Percentiles rank a stretch among this genome's conserved stretches.
Evolutionary conservation across 1,140 invertebrate species (phyloP).

Genomic region (Panagrolaimus sp.): DNA sequence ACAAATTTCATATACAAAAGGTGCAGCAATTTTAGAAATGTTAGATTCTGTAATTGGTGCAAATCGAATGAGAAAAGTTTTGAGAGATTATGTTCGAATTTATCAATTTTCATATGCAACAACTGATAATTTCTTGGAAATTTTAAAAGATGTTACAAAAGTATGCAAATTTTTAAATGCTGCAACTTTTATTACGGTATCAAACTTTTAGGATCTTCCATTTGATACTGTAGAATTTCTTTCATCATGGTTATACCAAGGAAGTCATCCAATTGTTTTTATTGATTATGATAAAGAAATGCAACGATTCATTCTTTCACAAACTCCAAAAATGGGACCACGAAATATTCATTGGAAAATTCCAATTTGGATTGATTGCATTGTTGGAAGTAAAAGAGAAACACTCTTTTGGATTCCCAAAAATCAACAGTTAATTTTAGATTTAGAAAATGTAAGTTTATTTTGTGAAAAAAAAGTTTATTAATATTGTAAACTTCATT

Average conservation of each 20-base stretch:
- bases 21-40: constrained; percentile 38
- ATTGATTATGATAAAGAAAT: constrained; percentile 30
- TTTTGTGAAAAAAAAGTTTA: no score
- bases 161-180: not conserved
- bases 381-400: constrained; percentile 23
- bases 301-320: constrained; percentile 29
- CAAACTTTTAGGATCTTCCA: not conserved
- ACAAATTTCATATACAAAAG: constrained; percentile 34
- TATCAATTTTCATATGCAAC: constrained; percentile 31
- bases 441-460: constrained; percentile 21
- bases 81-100: constrained; percentile 30
- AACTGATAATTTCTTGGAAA: constrained; percentile 33
- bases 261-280: constrained; percentile 39
- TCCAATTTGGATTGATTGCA: constrained; percentile 41
- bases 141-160: constrained; percentile 28
- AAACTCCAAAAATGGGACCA: constrained; percentile 35
- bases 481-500: no score
- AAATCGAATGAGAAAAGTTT: constrained; percentile 28
- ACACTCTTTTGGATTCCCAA: constrained; percentile 34
- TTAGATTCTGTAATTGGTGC: constrained; percentile 36
- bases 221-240: constrained; percentile 5
- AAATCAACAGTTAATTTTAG: constrained; percentile 27
- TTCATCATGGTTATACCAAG: constrained; percentile 30
- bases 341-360: constrained; percentile 28
- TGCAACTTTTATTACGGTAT: no score